Conservation (phyloP, 2,113 vertebrate species). For the Myotis yumanensis region DNA sequence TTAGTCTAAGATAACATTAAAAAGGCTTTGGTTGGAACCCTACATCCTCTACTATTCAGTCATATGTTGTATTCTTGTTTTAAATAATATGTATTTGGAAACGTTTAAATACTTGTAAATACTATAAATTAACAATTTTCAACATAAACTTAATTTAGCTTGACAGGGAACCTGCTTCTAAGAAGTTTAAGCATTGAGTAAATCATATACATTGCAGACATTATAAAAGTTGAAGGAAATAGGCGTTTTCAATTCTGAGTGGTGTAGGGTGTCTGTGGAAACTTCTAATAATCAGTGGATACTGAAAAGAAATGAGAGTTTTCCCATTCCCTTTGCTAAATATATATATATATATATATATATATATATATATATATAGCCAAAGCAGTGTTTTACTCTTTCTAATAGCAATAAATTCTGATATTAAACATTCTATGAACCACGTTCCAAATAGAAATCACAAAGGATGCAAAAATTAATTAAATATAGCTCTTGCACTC, state of each 20-base stretch:
- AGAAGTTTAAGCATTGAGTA: conserved; percentile 70
- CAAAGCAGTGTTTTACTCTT: conserved; percentile 59
- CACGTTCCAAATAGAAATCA: background rate
- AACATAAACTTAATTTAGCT: conserved; percentile 22
- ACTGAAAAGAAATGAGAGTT: conserved; percentile 76
- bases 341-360: background rate
- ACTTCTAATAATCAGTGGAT: conserved; percentile 74
- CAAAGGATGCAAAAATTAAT: background rate
- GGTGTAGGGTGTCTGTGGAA: conserved; percentile 77
- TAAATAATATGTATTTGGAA: background rate
- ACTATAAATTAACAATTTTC: background rate
- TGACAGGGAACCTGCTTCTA: conserved; percentile 60
- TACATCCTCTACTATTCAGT: background rate
- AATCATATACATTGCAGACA: conserved; percentile 54
- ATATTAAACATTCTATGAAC: background rate
- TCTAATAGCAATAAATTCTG: conserved; percentile 4
- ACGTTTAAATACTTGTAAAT: background rate
- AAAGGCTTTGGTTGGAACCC: background rate
- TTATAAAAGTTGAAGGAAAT: conserved; percentile 75
- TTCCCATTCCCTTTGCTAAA: conserved; percentile 78
- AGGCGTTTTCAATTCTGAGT: conserved; percentile 73
- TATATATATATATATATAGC: too few relatives aligned
- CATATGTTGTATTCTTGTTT: background rate
- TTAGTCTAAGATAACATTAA: background rate
- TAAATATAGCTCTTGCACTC: background rate